Conservation (phyloP, 2,888 invertebrate species). For the Cenopis cana region DNA sequence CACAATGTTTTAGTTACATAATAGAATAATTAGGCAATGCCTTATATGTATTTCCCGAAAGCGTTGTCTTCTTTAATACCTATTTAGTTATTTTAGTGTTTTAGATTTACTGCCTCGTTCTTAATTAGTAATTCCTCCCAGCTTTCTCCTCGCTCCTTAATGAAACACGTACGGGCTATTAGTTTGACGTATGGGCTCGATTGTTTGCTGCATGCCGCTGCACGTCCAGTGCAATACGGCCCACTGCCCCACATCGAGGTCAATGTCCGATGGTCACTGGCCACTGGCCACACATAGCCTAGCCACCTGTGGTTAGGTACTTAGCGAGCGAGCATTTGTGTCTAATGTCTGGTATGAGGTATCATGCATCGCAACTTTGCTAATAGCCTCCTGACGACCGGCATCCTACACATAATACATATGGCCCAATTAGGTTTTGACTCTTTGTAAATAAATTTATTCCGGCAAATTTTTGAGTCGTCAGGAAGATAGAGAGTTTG, state of each 20-base stretch:
- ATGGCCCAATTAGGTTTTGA: too few relatives aligned
- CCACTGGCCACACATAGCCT: conserved; percentile 21
- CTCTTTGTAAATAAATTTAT: too few relatives aligned
- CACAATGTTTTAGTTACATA: too few relatives aligned
- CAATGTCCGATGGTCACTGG: conserved; percentile 56
- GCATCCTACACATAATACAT: too few relatives aligned
- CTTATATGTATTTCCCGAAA: neutral
- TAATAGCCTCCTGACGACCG: too few relatives aligned
- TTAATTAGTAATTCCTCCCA: conserved; percentile 15
- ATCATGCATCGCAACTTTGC: conserved; percentile 10
- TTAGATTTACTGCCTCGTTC: neutral
- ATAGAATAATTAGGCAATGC: too few relatives aligned
- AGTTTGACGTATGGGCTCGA: conserved; percentile 18
- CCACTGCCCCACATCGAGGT: conserved; percentile 70
- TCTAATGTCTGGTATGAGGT: conserved; percentile 18
- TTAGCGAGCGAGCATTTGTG: conserved; percentile 6
- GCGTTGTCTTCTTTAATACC: neutral
- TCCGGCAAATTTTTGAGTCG: too few relatives aligned
- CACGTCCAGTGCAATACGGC: conserved; percentile 64
- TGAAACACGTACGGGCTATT: conserved; percentile 19
- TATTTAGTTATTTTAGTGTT: neutral
- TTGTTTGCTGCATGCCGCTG: conserved; percentile 45
- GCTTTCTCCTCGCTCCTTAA: conserved; percentile 30
- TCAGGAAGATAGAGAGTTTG: too few relatives aligned
- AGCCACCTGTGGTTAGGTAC: conserved; percentile 13